These are phyloP conservation scores for Elysia chlorotica DNA, from an alignment of 1,140 invertebrate genomes.

Conservation along the genomic window DNA sequence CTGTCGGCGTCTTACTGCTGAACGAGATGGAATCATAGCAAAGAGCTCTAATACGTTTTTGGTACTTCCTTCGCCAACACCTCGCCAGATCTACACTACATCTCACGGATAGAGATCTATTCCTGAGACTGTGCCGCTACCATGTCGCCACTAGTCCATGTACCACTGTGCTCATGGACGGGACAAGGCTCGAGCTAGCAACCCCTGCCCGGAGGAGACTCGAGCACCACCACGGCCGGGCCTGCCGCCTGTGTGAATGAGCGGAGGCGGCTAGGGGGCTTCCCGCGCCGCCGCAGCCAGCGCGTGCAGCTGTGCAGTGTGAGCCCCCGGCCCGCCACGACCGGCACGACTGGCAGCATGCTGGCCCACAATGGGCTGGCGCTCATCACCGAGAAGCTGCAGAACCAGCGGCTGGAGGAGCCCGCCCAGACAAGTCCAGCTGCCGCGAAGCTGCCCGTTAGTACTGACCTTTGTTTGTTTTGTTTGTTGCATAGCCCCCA, in stretches of 20 bases:
- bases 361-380: constrained; percentile 25
- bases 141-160: no score
- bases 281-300: background rate
- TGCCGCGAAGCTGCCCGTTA: constrained; percentile 13
- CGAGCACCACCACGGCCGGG: background rate
- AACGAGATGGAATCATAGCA: no score
- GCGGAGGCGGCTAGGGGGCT: no score
- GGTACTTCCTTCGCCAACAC: no score
- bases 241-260: background rate
- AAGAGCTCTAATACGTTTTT: no score
- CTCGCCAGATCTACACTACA: no score
- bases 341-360: constrained; percentile 2
- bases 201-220: background rate
- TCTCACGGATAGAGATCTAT: no score
- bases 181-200: background rate
- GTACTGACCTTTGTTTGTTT: background rate
- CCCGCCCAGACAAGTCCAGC: background rate
- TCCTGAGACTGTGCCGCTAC: no score
- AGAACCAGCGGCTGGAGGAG: constrained; percentile 27
- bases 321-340: background rate
- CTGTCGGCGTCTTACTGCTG: no score
- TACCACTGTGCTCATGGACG: no score
- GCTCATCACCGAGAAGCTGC: constrained; percentile 29
- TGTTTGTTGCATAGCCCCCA: background rate
- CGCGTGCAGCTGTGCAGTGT: background rate